phyloP scores from a whole-genome alignment of 2,113 vertebrate species.

The Dicrurus megarhynchus region DNA sequence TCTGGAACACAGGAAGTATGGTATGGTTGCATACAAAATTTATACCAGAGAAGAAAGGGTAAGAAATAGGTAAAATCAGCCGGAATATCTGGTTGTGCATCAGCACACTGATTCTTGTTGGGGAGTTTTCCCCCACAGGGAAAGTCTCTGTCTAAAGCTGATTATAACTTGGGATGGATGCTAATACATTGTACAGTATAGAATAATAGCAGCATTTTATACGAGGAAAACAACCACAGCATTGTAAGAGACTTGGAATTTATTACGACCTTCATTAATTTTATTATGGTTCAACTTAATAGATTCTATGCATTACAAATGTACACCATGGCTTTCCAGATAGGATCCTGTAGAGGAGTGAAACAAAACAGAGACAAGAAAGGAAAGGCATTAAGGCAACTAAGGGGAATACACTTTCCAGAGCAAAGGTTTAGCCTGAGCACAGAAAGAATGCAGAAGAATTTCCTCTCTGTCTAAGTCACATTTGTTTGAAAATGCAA shows the following conservation, averaged over 20 bases:
- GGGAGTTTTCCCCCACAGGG: not conserved
- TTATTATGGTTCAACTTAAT: not conserved
- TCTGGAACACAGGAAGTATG: not conserved
- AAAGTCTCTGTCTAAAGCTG: not conserved
- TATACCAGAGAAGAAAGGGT: not conserved
- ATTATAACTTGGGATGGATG: not conserved
- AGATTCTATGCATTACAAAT: not conserved
- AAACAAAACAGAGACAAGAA: not conserved
- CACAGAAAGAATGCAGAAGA: not conserved
- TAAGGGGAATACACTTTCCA: not conserved
- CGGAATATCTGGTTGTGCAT: not conserved
- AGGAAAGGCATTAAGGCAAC: not conserved
- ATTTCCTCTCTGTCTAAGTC: not conserved
- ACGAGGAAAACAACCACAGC: fast-evolving
- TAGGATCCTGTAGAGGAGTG: not conserved
- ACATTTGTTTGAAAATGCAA: not conserved
- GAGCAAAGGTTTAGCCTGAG: not conserved
- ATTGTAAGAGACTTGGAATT: not conserved
- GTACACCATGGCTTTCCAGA: not conserved
- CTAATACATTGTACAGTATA: not conserved
- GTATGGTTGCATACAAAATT: not conserved
- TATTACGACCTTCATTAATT: not conserved
- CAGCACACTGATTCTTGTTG: not conserved
- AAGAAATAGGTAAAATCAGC: not conserved
- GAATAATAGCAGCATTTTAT: not conserved